Evolutionary conservation across 2,888 invertebrate genomes (phyloP).

Genomic region (Cancer borealis): DNA sequence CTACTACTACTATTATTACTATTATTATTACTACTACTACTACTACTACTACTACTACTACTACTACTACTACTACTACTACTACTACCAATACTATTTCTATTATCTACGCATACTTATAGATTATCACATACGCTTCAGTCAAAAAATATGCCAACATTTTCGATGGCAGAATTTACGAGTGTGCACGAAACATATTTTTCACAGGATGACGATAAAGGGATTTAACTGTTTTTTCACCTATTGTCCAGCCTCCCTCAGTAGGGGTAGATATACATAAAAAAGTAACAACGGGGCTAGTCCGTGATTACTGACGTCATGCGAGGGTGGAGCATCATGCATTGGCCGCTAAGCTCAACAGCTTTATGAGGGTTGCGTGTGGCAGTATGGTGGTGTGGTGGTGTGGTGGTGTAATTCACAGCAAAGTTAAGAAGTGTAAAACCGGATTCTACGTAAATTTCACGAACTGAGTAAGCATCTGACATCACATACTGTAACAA

Average conservation of each 20-base stretch:
- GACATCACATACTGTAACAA: neutral
- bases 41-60: conserved; percentile 51
- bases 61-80: conserved; percentile 28
- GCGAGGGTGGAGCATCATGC: neutral
- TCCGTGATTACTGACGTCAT: conserved; percentile 16
- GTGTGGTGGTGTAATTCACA: neutral
- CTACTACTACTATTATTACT: neutral
- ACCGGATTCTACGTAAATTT: neutral
- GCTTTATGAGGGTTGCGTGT: neutral
- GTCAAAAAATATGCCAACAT: neutral
- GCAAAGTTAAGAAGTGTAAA: neutral
- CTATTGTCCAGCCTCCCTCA: neutral
- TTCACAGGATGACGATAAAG: neutral
- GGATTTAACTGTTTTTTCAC: neutral
- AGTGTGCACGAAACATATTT: neutral
- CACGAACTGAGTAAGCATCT: neutral
- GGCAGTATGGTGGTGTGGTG: neutral
- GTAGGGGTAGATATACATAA: neutral
- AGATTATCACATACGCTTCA: no score
- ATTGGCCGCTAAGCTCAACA: neutral
- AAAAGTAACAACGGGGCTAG: neutral
- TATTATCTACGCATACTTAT: neutral
- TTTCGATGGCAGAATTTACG: neutral
- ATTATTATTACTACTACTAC: conserved; percentile 33
- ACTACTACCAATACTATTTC: conserved; percentile 14